These are phyloP conservation scores for Parelbella ahira DNA, from an alignment of 2,888 invertebrate species.

Conservation along the genomic window DNA sequence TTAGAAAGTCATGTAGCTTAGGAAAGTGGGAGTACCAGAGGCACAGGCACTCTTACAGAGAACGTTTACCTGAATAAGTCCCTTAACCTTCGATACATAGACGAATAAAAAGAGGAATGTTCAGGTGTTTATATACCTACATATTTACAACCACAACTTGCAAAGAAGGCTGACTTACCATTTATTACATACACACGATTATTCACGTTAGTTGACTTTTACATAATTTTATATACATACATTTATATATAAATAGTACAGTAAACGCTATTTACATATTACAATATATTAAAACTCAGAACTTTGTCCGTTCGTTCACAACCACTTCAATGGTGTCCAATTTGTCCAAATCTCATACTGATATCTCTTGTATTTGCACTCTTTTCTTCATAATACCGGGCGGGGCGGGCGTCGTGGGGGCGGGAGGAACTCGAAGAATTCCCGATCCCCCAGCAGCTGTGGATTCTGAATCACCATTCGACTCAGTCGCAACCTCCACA, in stretches of 20 bases:
- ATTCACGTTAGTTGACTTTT: conserved; percentile 31
- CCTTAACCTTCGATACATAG: too few relatives aligned
- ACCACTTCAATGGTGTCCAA: conserved; percentile 65
- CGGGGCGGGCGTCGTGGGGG: conserved; percentile 79
- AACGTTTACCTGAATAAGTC: too few relatives aligned
- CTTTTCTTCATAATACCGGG: conserved; percentile 92
- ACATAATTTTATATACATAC: conserved; percentile 35
- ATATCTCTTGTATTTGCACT: conserved; percentile 96
- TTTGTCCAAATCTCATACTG: conserved; percentile 83
- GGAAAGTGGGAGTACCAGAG: too few relatives aligned
- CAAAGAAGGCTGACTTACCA: conserved; percentile 34
- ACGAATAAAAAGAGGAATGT: too few relatives aligned
- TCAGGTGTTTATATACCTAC: conserved; percentile 38
- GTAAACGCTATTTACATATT: conserved; percentile 33
- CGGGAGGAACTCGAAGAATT: conserved; percentile 69
- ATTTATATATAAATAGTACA: conserved; percentile 38
- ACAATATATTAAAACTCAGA: conserved; percentile 47
- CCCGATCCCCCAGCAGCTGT: conserved; percentile 66
- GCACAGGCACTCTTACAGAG: too few relatives aligned
- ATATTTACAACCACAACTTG: conserved; percentile 43
- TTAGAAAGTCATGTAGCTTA: background rate
- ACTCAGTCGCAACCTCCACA: conserved; percentile 66
- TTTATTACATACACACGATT: conserved; percentile 19
- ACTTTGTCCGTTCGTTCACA: conserved; percentile 70
- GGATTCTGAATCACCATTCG: conserved; percentile 63